Conservation (phyloP, 2,113 vertebrate species). For the Thalassarche chlororhynchos region DNA sequence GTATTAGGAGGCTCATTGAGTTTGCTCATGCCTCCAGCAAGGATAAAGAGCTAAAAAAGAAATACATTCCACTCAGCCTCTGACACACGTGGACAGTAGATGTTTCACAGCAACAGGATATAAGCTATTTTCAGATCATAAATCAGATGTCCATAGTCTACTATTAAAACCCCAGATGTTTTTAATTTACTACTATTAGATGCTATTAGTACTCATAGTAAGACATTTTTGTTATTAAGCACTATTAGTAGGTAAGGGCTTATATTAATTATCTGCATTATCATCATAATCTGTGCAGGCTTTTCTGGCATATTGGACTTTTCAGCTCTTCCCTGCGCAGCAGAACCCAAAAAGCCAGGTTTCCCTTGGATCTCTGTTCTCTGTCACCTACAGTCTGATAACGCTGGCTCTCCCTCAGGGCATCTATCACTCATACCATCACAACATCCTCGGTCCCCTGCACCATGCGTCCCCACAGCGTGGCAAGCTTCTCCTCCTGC, state of each 20-base stretch:
- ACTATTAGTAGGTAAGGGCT: background rate
- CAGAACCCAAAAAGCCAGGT: background rate
- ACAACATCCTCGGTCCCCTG: background rate
- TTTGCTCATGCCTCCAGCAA: background rate
- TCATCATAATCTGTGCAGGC: background rate
- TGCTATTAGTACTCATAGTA: background rate
- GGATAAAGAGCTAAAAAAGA: background rate
- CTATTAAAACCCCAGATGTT: background rate
- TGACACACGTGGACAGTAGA: background rate
- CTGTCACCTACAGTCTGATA: background rate
- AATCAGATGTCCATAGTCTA: background rate
- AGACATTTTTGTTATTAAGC: background rate
- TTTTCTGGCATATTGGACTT: background rate
- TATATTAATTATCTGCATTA: background rate
- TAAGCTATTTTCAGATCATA: background rate
- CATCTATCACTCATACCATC: background rate
- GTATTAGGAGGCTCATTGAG: background rate
- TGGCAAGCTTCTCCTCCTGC: background rate
- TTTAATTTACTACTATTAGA: background rate
- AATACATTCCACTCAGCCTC: background rate
- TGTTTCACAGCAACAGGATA: background rate
- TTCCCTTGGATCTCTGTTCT: background rate
- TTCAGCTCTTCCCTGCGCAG: background rate
- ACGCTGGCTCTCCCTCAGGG: background rate
- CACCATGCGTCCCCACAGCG: rapidly evolving